Conservation (phyloP, 2,113 vertebrate genomes). For the Gasterosteus nipponicus region DNA sequence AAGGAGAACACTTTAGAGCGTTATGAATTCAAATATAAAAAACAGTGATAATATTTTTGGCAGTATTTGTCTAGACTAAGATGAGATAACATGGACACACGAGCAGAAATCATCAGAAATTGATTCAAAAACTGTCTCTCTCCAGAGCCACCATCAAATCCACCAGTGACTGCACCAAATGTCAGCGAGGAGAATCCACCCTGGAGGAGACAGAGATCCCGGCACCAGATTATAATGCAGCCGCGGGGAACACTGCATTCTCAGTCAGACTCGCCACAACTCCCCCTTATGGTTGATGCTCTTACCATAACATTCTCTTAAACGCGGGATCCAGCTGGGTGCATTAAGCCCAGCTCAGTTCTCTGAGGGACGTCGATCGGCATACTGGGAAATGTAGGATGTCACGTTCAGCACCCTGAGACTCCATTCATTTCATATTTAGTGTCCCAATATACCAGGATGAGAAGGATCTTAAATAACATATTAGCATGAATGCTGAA, state of each 20-base stretch:
- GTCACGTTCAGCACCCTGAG: not conserved
- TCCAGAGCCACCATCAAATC: not conserved
- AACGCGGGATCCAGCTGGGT: not conserved
- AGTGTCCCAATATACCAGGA: slow-evolving; percentile 8
- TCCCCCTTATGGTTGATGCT: not conserved
- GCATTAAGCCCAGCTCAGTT: not conserved
- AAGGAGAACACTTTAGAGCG: no score
- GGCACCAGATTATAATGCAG: not conserved
- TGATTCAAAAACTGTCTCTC: not conserved
- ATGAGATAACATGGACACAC: not conserved
- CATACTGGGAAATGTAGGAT: not conserved
- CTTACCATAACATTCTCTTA: not conserved
- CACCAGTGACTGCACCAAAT: not conserved
- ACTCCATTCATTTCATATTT: slow-evolving; percentile 20
- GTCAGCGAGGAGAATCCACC: not conserved
- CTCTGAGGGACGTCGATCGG: not conserved
- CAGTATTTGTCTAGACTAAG: not conserved
- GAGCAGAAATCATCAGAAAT: not conserved
- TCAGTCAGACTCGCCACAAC: not conserved
- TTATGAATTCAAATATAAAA: no score
- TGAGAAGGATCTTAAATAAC: slow-evolving; percentile 2
- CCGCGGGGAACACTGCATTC: not conserved
- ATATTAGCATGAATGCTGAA: slow-evolving; percentile 23
- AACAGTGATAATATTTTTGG: no score
- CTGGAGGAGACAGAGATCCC: not conserved